These are phyloP conservation scores for Protosalanx chinensis DNA, from an alignment of 2,797 vertebrate genomes.

Conservation along the genomic window DNA sequence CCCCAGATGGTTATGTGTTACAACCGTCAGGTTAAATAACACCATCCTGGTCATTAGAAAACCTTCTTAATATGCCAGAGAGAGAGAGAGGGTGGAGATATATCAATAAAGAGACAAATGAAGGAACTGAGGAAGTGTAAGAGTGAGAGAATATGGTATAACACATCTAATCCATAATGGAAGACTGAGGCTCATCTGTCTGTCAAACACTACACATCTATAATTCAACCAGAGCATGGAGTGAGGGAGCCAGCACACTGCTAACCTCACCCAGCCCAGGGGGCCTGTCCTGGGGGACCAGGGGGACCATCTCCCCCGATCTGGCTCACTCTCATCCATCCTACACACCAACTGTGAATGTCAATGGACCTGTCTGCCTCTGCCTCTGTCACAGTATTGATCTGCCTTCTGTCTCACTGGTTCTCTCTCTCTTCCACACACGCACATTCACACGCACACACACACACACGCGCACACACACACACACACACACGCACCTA, in stretches of 20 bases:
- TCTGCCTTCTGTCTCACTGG: conserved; percentile 21
- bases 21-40: too few relatives aligned
- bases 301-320: background rate
- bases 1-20: too few relatives aligned
- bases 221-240: conserved; percentile 11
- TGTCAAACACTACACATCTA: background rate
- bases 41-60: too few relatives aligned
- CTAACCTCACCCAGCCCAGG: background rate
- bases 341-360: background rate
- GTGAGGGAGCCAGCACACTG: background rate
- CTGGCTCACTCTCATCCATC: background rate
- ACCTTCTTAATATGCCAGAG: background rate
- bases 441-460: conserved; percentile 21
- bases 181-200: background rate
- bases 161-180: background rate
- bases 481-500: conserved; percentile 6
- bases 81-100: background rate
- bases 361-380: background rate
- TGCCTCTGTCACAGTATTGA: conserved; percentile 1
- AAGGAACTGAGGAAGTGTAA: background rate
- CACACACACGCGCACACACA: too few relatives aligned
- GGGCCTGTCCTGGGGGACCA: conserved; percentile 5
- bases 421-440: conserved; percentile 20
- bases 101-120: too few relatives aligned
- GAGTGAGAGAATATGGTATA: background rate